These are phyloP conservation scores for Drosophila nigritarsus DNA, from an alignment of 2,888 invertebrate species.

Conservation along the genomic window DNA sequence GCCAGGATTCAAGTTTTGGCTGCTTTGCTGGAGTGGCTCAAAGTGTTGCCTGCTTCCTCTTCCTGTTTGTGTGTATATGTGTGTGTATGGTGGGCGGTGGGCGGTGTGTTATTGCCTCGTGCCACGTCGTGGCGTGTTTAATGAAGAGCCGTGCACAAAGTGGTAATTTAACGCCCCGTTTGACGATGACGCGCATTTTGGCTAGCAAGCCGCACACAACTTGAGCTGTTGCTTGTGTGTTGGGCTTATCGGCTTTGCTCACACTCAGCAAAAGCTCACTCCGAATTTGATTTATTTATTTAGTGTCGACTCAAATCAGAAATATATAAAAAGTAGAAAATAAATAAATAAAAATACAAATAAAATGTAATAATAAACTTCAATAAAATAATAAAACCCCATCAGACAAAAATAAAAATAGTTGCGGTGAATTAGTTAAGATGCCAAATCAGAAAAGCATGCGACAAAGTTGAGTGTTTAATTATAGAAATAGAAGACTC, in stretches of 20 bases:
- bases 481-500: not conserved
- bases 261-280: constrained; percentile 1
- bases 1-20: constrained; percentile 45
- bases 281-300: not conserved
- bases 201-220: constrained; percentile 26
- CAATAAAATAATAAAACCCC: not conserved
- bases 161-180: constrained; percentile 78
- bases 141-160: constrained; percentile 56
- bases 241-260: constrained; percentile 33
- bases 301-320: not conserved
- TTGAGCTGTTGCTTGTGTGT: constrained; percentile 25
- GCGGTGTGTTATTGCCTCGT: not conserved
- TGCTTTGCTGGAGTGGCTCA: constrained; percentile 28
- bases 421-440: not conserved
- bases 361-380: not conserved
- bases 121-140: constrained; percentile 32
- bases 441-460: not conserved
- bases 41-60: constrained; percentile 31
- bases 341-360: not conserved
- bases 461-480: not conserved
- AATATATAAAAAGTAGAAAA: not conserved
- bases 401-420: not conserved
- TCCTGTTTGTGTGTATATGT: not conserved
- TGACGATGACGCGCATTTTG: constrained; percentile 51
- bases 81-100: not conserved